These are phyloP conservation scores for Setipinna tenuifilis DNA, from an alignment of 2,797 vertebrate species.

Conservation along the genomic window DNA sequence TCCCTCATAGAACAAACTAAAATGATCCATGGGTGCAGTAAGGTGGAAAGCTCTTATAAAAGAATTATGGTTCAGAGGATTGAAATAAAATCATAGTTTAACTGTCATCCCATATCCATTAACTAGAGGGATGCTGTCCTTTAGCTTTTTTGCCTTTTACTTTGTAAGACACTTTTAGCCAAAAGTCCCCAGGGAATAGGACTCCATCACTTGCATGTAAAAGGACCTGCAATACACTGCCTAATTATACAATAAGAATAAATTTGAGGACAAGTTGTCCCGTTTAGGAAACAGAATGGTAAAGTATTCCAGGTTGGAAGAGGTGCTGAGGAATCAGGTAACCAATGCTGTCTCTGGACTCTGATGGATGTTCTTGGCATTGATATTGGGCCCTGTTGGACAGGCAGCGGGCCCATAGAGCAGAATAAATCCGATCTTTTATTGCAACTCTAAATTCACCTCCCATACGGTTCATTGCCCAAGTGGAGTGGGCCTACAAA, in stretches of 20 bases:
- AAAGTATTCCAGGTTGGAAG: too few species aligned
- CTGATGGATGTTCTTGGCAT: neutral
- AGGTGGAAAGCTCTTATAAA: neutral
- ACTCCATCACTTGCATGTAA: slow-evolving; percentile 1
- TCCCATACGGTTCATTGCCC: neutral
- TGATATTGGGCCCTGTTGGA: neutral
- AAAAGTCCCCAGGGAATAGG: neutral
- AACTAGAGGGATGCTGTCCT: neutral
- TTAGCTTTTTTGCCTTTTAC: neutral
- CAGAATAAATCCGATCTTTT: neutral
- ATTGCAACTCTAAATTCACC: slow-evolving; percentile 2
- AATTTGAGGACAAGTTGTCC: neutral
- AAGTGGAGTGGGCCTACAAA: neutral
- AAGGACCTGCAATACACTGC: slow-evolving; percentile 15
- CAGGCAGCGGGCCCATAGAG: neutral
- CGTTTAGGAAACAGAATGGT: too few species aligned
- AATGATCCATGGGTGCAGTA: neutral
- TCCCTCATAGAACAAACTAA: neutral
- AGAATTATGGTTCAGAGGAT: neutral
- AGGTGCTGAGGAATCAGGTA: neutral
- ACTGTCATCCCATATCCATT: neutral
- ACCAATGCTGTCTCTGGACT: neutral
- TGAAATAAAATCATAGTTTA: neutral
- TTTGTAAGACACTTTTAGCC: neutral
- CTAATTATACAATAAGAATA: neutral